phyloP scores from a whole-genome alignment of 2,888 invertebrate genomes.

The Agonopterix subpropinquella region DNA sequence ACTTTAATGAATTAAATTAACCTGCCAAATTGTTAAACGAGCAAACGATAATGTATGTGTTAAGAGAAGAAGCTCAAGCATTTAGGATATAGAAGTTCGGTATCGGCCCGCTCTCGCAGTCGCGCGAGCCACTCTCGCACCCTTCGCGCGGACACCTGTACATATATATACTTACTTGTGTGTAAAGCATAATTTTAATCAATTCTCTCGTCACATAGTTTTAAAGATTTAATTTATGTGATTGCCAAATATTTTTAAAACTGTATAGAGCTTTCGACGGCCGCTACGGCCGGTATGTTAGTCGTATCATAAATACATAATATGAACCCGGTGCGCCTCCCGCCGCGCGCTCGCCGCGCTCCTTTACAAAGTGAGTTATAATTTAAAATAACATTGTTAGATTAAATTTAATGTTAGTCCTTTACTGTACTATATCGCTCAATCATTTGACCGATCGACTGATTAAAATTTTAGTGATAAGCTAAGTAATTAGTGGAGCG shows the following conservation, averaged over 20 bases:
- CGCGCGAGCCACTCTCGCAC: slow-evolving; percentile 27
- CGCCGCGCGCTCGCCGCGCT: slow-evolving; percentile 44
- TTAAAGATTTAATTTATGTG: slow-evolving; percentile 73
- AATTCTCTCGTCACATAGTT: slow-evolving; percentile 73
- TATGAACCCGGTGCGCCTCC: slow-evolving; percentile 25
- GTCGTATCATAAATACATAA: slow-evolving; percentile 29
- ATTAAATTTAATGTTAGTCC: slow-evolving; percentile 76
- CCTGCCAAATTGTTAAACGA: slow-evolving; percentile 70
- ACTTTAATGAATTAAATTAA: slow-evolving; percentile 65
- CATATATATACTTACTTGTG: slow-evolving; percentile 56
- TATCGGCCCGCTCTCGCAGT: slow-evolving; percentile 15
- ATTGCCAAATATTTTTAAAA: slow-evolving; percentile 73
- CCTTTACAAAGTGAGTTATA: slow-evolving; percentile 67
- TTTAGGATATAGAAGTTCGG: slow-evolving; percentile 55
- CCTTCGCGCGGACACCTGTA: slow-evolving; percentile 54
- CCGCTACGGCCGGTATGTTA: slow-evolving; percentile 41
- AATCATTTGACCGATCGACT: slow-evolving; percentile 76
- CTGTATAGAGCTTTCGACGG: slow-evolving; percentile 59
- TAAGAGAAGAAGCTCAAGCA: slow-evolving; percentile 67
- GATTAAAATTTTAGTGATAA: slow-evolving; percentile 76
- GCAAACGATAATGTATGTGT: slow-evolving; percentile 60
- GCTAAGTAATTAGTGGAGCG: slow-evolving; percentile 63
- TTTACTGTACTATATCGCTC: slow-evolving; percentile 76
- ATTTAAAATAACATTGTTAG: slow-evolving; percentile 75
- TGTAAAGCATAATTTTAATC: slow-evolving; percentile 74